Evolutionary conservation across 2,888 invertebrate genomes (phyloP).

Genomic region (Hydraecia micacea): DNA sequence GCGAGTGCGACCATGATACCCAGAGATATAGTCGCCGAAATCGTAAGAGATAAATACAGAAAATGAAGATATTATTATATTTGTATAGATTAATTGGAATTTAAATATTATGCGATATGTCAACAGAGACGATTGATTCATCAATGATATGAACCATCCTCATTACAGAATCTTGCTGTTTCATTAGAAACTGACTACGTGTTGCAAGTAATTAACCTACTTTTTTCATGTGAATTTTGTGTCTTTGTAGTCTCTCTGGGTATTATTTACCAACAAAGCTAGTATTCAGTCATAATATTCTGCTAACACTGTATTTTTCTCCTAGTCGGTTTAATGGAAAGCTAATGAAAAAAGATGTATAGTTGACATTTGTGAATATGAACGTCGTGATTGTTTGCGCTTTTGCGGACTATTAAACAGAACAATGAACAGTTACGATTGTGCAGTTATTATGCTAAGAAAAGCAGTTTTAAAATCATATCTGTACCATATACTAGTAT

Average conservation of each 20-base stretch:
- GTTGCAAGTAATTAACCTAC: slow-evolving; percentile 59
- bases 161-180: slow-evolving; percentile 38
- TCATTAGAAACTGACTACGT: slow-evolving; percentile 43
- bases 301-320: slow-evolving; percentile 27
- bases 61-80: slow-evolving; percentile 44
- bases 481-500: neutral
- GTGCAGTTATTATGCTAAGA: slow-evolving; percentile 15
- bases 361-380: slow-evolving; percentile 32
- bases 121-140: slow-evolving; percentile 33
- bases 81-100: slow-evolving; percentile 26
- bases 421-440: slow-evolving; percentile 25
- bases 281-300: slow-evolving; percentile 16
- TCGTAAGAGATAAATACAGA: slow-evolving; percentile 84
- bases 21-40: slow-evolving; percentile 86
- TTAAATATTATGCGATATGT: slow-evolving; percentile 24
- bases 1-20: slow-evolving; percentile 87
- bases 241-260: slow-evolving; percentile 44
- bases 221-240: slow-evolving; percentile 60
- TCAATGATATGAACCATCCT: slow-evolving; percentile 23
- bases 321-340: slow-evolving; percentile 22
- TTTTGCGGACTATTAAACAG: slow-evolving; percentile 10
- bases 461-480: slow-evolving; percentile 25
- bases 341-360: slow-evolving; percentile 23
- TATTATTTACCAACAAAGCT: slow-evolving; percentile 32
- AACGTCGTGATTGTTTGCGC: slow-evolving; percentile 39